Evolutionary conservation across 1,140 invertebrate species (phyloP).

Genomic region (Danaus plexippus): DNA sequence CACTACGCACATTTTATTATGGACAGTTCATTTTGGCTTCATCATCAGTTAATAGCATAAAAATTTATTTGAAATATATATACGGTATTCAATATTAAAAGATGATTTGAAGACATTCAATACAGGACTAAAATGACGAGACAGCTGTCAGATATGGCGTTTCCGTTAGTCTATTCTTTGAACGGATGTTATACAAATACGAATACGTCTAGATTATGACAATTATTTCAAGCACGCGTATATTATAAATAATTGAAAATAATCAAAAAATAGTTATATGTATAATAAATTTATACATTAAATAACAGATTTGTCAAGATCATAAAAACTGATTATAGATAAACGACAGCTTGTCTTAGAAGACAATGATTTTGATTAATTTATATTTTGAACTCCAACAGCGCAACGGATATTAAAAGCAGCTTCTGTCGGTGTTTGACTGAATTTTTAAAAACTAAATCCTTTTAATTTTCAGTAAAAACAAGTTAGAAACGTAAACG

Average conservation of each 20-base stretch:
- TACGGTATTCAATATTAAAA: background rate
- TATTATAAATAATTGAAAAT: background rate
- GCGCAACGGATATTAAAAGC: background rate
- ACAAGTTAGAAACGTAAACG: too few species aligned
- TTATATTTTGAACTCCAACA: background rate
- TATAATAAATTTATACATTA: slow-evolving; percentile 2
- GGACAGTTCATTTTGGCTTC: background rate
- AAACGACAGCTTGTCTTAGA: too few species aligned
- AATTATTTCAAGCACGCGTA: too few species aligned
- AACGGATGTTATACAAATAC: slow-evolving; percentile 22
- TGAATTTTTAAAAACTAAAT: too few species aligned
- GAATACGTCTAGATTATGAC: slow-evolving; percentile 4
- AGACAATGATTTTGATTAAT: background rate
- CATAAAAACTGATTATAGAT: background rate
- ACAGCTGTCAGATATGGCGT: slow-evolving; percentile 14
- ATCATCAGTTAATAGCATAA: background rate
- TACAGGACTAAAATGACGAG: slow-evolving; percentile 8
- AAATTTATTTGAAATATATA: background rate
- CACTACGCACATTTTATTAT: too few species aligned
- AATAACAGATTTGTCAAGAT: background rate
- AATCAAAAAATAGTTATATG: background rate
- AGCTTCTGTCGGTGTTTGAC: background rate
- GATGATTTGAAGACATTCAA: slow-evolving; percentile 5
- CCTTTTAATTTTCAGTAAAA: too few species aligned
- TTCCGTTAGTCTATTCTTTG: slow-evolving; percentile 14